phyloP scores from a whole-genome alignment of 2,888 invertebrate species.

The Ischnura elegans region DNA sequence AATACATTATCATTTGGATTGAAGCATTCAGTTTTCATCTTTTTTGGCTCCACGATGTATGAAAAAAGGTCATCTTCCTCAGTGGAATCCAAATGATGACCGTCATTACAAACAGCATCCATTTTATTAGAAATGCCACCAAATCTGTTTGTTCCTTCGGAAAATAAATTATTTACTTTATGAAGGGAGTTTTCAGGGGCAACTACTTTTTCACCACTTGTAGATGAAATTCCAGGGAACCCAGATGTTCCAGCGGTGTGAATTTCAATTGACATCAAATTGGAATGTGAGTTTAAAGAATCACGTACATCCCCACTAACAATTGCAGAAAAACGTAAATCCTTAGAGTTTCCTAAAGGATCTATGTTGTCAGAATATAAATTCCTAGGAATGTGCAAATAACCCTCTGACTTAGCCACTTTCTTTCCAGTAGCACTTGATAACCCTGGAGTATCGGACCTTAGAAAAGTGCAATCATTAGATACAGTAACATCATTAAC shows the following conservation, averaged over 20 bases:
- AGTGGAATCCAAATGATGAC: background rate
- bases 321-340: conserved; percentile 51
- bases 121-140: conserved; percentile 76
- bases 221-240: conserved; percentile 72
- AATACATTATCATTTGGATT: background rate
- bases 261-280: background rate
- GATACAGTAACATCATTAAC: conserved; percentile 71
- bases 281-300: conserved; percentile 54
- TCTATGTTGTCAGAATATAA: conserved; percentile 69
- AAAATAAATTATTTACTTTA: conserved; percentile 50
- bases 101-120: conserved; percentile 46
- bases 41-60: background rate
- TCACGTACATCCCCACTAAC: conserved; percentile 76
- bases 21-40: background rate
- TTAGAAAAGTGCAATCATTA: conserved; percentile 74
- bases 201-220: conserved; percentile 72
- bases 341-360: background rate
- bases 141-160: background rate
- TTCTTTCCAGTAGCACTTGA: conserved; percentile 75
- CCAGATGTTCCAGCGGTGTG: background rate
- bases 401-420: conserved; percentile 73
- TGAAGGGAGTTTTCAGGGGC: conserved; percentile 72
- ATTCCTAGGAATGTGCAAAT: conserved; percentile 71
- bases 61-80: background rate
- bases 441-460: conserved; percentile 76